Evolutionary conservation across 2,797 vertebrate species (phyloP).

Genomic region (Labroides dimidiatus): DNA sequence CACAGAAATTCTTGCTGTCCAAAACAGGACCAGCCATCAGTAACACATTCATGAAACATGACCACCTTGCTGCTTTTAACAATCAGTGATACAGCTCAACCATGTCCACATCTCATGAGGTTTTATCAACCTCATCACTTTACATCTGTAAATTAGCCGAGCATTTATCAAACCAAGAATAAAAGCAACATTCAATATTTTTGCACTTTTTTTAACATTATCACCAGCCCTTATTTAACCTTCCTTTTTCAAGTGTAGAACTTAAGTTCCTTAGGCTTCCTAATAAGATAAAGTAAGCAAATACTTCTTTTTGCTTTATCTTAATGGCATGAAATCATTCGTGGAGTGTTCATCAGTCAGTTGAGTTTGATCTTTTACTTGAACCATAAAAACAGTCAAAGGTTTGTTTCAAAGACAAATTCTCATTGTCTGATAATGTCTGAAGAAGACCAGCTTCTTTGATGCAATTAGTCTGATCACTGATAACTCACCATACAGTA

Average conservation of each 20-base stretch:
- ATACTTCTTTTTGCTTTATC: background rate
- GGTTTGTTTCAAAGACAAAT: background rate
- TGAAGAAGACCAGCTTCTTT: background rate
- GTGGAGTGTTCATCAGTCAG: background rate
- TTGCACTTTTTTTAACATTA: background rate
- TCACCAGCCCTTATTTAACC: background rate
- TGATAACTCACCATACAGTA: background rate
- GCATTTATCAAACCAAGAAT: conserved; percentile 1
- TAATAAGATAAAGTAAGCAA: background rate
- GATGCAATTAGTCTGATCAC: background rate
- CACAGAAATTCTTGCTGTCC: background rate
- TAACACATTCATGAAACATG: conserved; percentile 27
- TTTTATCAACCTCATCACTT: background rate
- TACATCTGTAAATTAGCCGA: background rate
- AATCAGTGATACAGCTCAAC: background rate
- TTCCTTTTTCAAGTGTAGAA: background rate
- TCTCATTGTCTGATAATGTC: background rate
- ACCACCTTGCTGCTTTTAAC: background rate
- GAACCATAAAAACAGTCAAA: conserved; percentile 1
- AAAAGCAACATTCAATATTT: background rate
- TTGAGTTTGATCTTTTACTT: background rate
- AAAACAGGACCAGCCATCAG: conserved; percentile 1
- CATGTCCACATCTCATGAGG: background rate
- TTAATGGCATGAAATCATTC: background rate
- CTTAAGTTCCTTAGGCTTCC: background rate